These are phyloP conservation scores for Pseudococcus longispinus DNA, from an alignment of 2,888 invertebrate genomes.

Conservation along the genomic window DNA sequence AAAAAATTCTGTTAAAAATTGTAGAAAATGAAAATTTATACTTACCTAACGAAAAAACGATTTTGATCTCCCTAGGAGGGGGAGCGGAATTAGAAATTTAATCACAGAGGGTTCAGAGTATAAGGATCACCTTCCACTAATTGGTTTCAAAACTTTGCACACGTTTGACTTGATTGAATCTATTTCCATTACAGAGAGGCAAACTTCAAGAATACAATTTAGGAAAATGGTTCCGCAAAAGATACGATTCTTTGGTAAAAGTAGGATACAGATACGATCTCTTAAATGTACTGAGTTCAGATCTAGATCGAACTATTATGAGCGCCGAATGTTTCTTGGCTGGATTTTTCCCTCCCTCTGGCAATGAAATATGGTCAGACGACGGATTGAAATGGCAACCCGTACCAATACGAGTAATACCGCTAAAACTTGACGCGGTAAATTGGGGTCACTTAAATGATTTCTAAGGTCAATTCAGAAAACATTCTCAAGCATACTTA, in stretches of 20 bases:
- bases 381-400: constrained; percentile 66
- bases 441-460: no score
- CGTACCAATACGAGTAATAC: constrained; percentile 66
- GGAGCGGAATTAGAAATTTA: no score
- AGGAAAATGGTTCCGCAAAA: constrained; percentile 62
- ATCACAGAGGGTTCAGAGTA: no score
- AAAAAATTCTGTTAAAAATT: no score
- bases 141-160: no score
- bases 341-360: constrained; percentile 63
- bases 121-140: no score
- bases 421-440: constrained; percentile 65
- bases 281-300: constrained; percentile 75
- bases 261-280: neutral
- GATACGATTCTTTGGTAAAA: neutral
- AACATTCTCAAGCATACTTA: neutral
- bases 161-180: no score
- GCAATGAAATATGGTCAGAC: constrained; percentile 61
- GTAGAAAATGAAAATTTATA: no score
- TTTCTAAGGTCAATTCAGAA: no score
- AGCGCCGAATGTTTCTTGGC: constrained; percentile 83
- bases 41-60: no score
- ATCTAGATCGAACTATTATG: constrained; percentile 89
- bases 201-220: constrained; percentile 64
- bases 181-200: constrained; percentile 61
- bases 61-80: no score